Base-by-base conservation (phyloP, 1,140 invertebrate genomes). In the Leptopilina clavipes region DNA sequence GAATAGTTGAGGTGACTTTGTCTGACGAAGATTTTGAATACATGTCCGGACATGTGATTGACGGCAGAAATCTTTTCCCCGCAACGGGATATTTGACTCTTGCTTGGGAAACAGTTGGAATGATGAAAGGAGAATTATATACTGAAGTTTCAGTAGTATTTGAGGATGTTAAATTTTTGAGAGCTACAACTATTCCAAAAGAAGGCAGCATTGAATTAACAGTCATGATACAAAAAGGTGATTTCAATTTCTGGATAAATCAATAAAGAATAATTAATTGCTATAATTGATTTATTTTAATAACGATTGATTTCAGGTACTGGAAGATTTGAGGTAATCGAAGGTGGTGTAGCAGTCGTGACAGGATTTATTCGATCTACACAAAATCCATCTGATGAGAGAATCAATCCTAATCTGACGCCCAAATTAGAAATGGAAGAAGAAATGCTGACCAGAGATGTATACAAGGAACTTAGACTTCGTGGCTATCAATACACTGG, bases 401-500 rank as follows among this genome's bases (percentile, higher is more conserved):
- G 83, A 85, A 72, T 89, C 10, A 44, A 77, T 25, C 11, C 43
- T 18, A 3, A 65, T 17, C 0, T 74, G 11, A 11, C 82, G 1
- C n/a, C 18, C 0, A 45, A 73, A 9, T 72, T 81, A 5, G 72
- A 86, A 0, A 77, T 84, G 7, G 79, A 85, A 10, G 84, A 86
- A 25, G 86, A 89, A 76, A 81, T 95, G 75, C 91, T 91, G 0
- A 91, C 90, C 0, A 94, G 93, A 72, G 97, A 99, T 86, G 93
- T 98, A 72, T 99, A 99, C 87, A 98, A 98, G 86, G 97, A 98
- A 88, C 88, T 99, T 0, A 92, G 94, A 83, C 91, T 98, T 0
- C 92, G 97, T 83, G 98, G 98, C 0, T 99, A 99, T 86, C 94
- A 98, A 77, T 99, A 99, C 89, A 93, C 92, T 22, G 94, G 95